Evolutionary conservation across 1,140 invertebrate species (phyloP).

Genomic region (Aphis gossypii): DNA sequence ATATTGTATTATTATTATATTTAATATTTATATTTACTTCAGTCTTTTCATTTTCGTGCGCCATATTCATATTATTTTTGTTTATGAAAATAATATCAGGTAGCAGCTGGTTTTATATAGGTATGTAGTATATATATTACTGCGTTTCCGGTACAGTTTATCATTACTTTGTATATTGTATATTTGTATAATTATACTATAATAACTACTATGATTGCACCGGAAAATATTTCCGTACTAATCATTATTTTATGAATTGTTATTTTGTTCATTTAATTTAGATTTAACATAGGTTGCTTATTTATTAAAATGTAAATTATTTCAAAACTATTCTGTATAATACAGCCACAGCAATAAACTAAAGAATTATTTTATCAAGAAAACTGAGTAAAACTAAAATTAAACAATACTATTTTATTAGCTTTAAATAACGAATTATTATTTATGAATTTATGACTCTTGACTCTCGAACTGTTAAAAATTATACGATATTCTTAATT

Average conservation of each 20-base stretch:
- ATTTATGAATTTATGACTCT: not conserved
- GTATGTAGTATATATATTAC: not conserved
- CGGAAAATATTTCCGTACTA: not conserved
- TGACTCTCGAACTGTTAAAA: not conserved
- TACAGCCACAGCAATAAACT: not conserved
- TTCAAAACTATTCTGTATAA: not conserved
- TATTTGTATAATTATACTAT: not conserved
- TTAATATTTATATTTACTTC: not conserved
- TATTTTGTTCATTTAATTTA: not conserved
- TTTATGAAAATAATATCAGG: not conserved
- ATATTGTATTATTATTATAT: not conserved
- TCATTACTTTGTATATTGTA: not conserved
- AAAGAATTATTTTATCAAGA: not conserved
- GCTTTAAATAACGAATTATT: not conserved
- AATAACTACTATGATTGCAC: not conserved
- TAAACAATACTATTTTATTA: constrained; percentile 4
- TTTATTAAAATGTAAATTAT: not conserved
- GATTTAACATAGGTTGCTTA: not conserved
- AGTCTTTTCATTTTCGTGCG: not conserved
- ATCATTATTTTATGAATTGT: not conserved
- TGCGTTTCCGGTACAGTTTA: not conserved
- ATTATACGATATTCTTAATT: not conserved
- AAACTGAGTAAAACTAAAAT: not conserved
- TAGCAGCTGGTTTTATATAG: not conserved
- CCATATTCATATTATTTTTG: not conserved